These are phyloP conservation scores for Cryptocephalus primarius DNA, from an alignment of 2,888 invertebrate genomes.

Conservation along the genomic window DNA sequence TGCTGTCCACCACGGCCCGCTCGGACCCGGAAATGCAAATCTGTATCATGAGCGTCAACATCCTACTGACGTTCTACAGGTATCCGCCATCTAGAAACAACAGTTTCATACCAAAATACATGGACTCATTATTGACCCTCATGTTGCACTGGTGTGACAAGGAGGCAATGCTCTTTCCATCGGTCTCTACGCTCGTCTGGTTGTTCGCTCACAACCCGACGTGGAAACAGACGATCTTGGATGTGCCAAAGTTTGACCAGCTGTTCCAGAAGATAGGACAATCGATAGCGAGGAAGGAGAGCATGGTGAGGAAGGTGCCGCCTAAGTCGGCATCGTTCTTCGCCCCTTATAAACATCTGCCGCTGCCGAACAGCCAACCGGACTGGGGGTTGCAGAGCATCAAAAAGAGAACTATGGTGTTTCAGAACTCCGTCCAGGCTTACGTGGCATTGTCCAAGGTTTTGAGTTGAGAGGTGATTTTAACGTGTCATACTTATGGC, in stretches of 20 bases:
- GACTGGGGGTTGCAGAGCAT: too few species aligned
- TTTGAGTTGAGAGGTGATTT: too few species aligned
- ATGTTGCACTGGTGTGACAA: slow-evolving; percentile 58
- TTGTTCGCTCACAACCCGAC: slow-evolving; percentile 46
- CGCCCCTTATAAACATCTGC: too few species aligned
- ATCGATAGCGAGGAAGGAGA: slow-evolving; percentile 28
- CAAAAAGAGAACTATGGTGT: too few species aligned
- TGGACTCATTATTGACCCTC: slow-evolving; percentile 50
- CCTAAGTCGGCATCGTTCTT: too few species aligned
- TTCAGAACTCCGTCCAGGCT: too few species aligned
- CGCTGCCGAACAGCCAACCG: too few species aligned
- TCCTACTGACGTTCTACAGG: slow-evolving; percentile 57
- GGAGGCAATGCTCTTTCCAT: slow-evolving; percentile 51
- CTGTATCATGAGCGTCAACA: slow-evolving; percentile 42
- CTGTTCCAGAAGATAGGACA: slow-evolving; percentile 22
- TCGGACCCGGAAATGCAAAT: slow-evolving; percentile 51
- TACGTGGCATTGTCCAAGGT: too few species aligned
- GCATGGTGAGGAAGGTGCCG: slow-evolving; percentile 24
- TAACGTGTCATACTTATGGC: too few species aligned
- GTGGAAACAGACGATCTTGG: slow-evolving; percentile 34
- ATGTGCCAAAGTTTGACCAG: slow-evolving; percentile 23
- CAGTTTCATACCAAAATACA: slow-evolving; percentile 49
- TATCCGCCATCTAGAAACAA: slow-evolving; percentile 48
- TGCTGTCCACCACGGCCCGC: slow-evolving; percentile 39
- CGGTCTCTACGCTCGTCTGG: slow-evolving; percentile 56